Evolutionary conservation across 2,888 invertebrate genomes (phyloP), one percentile per base, ranked within the genome.

Genomic region (Unio delphinus): DNA sequence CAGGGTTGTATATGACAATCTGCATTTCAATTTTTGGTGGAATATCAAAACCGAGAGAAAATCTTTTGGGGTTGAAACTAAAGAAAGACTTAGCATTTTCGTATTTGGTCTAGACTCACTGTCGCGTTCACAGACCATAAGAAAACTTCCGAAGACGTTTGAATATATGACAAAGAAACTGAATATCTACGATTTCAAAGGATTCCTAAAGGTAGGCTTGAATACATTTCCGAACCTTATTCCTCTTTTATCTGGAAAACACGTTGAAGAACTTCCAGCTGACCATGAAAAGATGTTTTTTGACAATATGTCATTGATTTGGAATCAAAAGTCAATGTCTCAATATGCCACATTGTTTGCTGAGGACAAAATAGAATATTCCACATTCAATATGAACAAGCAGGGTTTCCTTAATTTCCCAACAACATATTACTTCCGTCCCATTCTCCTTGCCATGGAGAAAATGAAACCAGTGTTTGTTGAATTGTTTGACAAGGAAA

Each of bases 341-440:
- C 79, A 95, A 0, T 96, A 93, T 87, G 92, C 92, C 64, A 96
- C 97, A 0, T 92, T 93, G 0, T 94, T 94, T 73, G 95, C 93
- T 1, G 97, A 97, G 91, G 97, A 97, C 87, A 93, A 94, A 3
- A 93, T 94, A 0, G 90, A 90, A 78, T 93, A 96, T 87, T 94
- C 94, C 0, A 93, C 94, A 1, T 97, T 97, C 85, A 95, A 95
- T 86, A 96, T 94, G 84, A 90, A 92, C 45, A 94, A 94, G 80
- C 90, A 91, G 6, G 92, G 97, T 0, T 97, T 97, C 82, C 90
- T 90, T 0, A 90, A 91, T 20, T 92, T 93, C 69, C 96, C 97
- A 0, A 95, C 96, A 0, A 95, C 97, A 87, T 95, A 95, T 87
- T 96, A 95, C 86, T 91, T 94, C 67, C 92, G 94, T 59, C 94